A percentile compares a stretch with the other conserved stretches of the same genome.
These are phyloP conservation scores for Delichon dasypus DNA, from an alignment of 2,797 vertebrate species.

Conservation along the genomic window DNA sequence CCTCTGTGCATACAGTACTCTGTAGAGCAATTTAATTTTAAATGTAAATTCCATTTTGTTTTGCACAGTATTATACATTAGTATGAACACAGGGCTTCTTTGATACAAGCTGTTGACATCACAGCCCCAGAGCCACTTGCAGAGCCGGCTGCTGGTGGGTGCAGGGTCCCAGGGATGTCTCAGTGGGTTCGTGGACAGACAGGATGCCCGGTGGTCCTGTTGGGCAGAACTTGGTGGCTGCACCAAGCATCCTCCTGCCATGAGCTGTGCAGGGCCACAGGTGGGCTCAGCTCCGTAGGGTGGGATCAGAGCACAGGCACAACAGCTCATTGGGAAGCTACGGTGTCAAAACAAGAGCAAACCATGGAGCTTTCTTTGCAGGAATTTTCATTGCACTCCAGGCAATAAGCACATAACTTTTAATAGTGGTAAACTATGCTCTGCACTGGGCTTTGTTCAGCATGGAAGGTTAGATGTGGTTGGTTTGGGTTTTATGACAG, in stretches of 20 bases:
- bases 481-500: slow-evolving; percentile 62
- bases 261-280: not conserved
- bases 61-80: not conserved
- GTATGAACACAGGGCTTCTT: not conserved
- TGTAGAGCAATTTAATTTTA: not conserved
- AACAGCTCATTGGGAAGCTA: not conserved
- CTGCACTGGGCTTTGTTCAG: slow-evolving; percentile 75
- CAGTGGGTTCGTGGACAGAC: accelerated
- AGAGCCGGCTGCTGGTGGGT: not conserved
- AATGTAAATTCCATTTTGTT: not conserved
- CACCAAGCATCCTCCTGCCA: not conserved
- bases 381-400: not conserved
- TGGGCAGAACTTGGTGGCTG: not conserved
- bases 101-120: not conserved
- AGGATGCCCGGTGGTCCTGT: not conserved
- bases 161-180: accelerated
- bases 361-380: not conserved
- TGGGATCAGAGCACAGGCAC: not conserved
- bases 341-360: not conserved
- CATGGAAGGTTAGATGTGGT: slow-evolving; percentile 70
- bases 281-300: accelerated
- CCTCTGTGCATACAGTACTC: not conserved
- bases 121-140: not conserved
- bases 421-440: slow-evolving; percentile 75
- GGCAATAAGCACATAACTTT: slow-evolving; percentile 63